These are phyloP conservation scores for Naja naja DNA, from an alignment of 2,113 vertebrate genomes.

Conservation along the genomic window DNA sequence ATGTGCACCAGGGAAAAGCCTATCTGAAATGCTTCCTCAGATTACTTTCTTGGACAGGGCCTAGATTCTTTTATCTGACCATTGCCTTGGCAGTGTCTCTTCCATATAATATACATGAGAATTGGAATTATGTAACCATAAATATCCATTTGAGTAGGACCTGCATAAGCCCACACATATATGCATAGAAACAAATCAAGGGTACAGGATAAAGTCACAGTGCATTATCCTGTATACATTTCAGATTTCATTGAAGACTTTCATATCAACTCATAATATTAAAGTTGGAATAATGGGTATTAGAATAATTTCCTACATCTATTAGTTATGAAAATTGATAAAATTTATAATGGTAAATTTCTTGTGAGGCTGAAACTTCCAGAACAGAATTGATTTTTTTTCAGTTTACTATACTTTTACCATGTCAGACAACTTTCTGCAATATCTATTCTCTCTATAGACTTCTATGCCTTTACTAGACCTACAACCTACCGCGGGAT, in stretches of 20 bases:
- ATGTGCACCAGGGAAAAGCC: not conserved
- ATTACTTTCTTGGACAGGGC: not conserved
- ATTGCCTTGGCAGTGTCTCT: not conserved
- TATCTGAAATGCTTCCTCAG: not conserved
- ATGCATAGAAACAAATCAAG: not conserved
- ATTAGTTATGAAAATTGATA: not conserved
- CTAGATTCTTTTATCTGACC: not conserved
- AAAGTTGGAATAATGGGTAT: not conserved
- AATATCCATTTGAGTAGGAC: not conserved
- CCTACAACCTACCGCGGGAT: not conserved
- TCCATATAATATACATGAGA: not conserved
- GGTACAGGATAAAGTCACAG: not conserved
- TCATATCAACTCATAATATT: not conserved
- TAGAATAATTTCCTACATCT: not conserved
- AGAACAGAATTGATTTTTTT: not conserved
- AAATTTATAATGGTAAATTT: not conserved
- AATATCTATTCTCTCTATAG: not conserved
- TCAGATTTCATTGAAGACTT: not conserved
- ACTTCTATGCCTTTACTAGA: not conserved
- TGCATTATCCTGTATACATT: not conserved
- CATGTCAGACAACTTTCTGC: not conserved
- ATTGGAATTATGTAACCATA: not conserved
- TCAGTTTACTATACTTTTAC: not conserved
- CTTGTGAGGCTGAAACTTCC: not conserved
- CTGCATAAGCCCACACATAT: not conserved